Evolutionary conservation across 1,140 invertebrate genomes (phyloP).

Genomic region (Eubasilissa regina): DNA sequence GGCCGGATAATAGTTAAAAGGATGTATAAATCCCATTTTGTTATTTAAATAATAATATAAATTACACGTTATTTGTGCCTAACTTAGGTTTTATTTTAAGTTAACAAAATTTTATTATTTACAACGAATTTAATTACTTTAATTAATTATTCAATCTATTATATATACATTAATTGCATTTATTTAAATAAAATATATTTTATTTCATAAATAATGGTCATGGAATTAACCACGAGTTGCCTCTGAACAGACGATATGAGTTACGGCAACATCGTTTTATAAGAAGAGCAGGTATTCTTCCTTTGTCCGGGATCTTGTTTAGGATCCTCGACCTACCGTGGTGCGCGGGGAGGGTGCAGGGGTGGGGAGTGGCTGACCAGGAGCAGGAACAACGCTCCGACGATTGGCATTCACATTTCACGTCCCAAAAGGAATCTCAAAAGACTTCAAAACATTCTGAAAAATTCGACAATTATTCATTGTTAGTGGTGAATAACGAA

Average conservation of each 20-base stretch:
- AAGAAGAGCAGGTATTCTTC: conserved; percentile 40
- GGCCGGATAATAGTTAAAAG: no score
- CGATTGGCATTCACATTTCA: conserved; percentile 26
- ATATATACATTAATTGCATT: no score
- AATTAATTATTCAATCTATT: no score
- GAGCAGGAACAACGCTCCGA: conserved; percentile 43
- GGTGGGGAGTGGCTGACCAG: not conserved
- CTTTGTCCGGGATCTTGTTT: conserved; percentile 38
- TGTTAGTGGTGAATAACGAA: conserved; percentile 34
- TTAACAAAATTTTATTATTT: no score
- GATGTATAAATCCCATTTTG: no score
- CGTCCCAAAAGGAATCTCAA: not conserved
- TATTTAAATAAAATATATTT: no score
- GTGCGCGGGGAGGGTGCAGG: not conserved
- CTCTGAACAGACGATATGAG: conserved; percentile 2
- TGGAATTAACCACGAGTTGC: not conserved
- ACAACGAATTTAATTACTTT: no score
- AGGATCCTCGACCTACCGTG: not conserved
- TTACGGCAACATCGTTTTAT: conserved; percentile 26
- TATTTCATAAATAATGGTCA: no score
- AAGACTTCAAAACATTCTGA: not conserved
- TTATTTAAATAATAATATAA: no score
- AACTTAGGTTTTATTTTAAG: no score
- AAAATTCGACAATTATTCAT: not conserved
- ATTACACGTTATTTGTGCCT: no score